Conservation (phyloP, 2,888 invertebrate genomes). For the Margaritifera margaritifera region DNA sequence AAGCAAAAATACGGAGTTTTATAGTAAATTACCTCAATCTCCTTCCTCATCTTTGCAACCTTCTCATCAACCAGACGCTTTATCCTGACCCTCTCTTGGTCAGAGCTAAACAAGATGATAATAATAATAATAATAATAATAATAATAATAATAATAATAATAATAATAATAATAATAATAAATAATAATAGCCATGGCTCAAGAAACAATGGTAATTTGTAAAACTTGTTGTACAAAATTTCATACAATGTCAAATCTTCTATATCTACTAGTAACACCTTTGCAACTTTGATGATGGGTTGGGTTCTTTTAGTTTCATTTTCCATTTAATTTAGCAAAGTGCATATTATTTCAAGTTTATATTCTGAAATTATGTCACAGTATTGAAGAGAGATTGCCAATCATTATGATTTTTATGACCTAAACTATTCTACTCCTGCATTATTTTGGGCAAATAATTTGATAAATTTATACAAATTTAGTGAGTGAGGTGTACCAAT, state of each 20-base stretch:
- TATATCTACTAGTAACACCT: no score
- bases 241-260: no score
- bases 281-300: no score
- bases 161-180: not conserved
- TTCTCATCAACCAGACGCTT: slow-evolving; percentile 57
- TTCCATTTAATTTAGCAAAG: no score
- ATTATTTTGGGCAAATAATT: not conserved
- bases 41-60: slow-evolving; percentile 49
- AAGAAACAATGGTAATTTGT: not conserved
- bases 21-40: slow-evolving; percentile 55
- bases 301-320: no score
- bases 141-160: not conserved
- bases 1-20: not conserved
- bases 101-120: slow-evolving; percentile 25
- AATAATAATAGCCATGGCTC: not conserved
- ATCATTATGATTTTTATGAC: not conserved
- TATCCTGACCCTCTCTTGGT: slow-evolving; percentile 43
- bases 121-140: not conserved
- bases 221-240: no score
- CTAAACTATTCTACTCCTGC: not conserved
- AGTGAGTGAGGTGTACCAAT: no score
- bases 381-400: slow-evolving; percentile 1
- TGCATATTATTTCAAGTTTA: no score
- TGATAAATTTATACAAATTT: not conserved
- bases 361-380: not conserved